A percentile compares a stretch with the other conserved stretches of the same genome.
Evolutionary conservation across 2,888 invertebrate species (phyloP).

Genomic region (Tachina lurida): DNA sequence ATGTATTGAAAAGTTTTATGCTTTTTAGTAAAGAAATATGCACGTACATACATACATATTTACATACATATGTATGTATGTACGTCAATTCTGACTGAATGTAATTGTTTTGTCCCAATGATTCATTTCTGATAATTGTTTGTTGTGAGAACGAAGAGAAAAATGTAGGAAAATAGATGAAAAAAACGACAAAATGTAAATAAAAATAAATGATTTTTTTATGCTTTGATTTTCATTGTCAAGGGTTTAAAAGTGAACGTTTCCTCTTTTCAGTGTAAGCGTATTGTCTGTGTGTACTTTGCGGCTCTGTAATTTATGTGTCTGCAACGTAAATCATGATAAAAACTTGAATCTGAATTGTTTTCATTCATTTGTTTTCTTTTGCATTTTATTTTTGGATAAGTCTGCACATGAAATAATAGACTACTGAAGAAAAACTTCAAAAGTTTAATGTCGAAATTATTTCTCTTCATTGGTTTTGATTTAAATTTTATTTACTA

Average conservation of each 20-base stretch:
- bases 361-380: conserved; percentile 12
- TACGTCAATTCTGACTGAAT: background rate
- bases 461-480: background rate
- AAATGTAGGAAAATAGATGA: background rate
- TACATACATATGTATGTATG: too few relatives aligned
- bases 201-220: conserved; percentile 1
- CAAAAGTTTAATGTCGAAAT: background rate
- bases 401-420: background rate
- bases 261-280: conserved; percentile 39
- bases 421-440: background rate
- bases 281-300: conserved; percentile 53
- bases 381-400: conserved; percentile 3
- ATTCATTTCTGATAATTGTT: conserved; percentile 7
- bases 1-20: background rate
- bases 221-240: conserved; percentile 45
- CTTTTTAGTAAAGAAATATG: background rate
- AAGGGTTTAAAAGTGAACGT: conserved; percentile 47
- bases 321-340: conserved; percentile 61
- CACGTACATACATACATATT: too few relatives aligned
- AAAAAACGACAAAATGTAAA: conserved; percentile 15
- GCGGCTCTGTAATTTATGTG: conserved; percentile 69
- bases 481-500: conserved; percentile 25
- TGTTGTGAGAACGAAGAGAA: background rate
- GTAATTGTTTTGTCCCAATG: background rate
- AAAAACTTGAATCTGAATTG: conserved; percentile 39